Conservation (phyloP, 2,888 invertebrate genomes). For the Dexiosoma caninum region DNA sequence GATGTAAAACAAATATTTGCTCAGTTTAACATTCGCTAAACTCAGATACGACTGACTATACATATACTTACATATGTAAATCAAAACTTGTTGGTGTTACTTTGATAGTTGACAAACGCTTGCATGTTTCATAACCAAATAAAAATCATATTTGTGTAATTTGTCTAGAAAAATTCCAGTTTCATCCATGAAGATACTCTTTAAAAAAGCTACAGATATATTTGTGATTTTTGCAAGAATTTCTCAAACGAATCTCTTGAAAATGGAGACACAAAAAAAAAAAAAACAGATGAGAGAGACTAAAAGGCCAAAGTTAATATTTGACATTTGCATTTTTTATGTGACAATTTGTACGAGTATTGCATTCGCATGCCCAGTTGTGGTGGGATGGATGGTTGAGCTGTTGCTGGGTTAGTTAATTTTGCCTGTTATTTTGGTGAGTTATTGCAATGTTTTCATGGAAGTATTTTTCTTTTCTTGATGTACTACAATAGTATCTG, state of each 20-base stretch:
- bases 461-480: neutral
- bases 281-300: neutral
- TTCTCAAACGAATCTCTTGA: neutral
- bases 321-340: slow-evolving; percentile 57
- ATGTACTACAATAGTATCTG: too few relatives aligned
- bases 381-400: neutral
- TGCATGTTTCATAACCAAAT: slow-evolving; percentile 21
- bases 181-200: neutral
- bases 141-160: slow-evolving; percentile 34
- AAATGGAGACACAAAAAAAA: too few relatives aligned
- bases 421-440: neutral
- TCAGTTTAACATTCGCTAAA: neutral
- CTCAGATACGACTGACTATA: neutral
- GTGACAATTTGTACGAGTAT: slow-evolving; percentile 53
- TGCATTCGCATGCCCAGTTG: neutral
- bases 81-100: neutral
- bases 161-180: neutral
- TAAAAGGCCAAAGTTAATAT: slow-evolving; percentile 39
- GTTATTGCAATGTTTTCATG: slow-evolving; percentile 2
- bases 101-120: slow-evolving; percentile 17
- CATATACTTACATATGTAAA: too few relatives aligned
- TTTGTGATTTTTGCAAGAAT: neutral
- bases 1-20: neutral
- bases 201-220: slow-evolving; percentile 1
- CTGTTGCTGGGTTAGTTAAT: slow-evolving; percentile 8